phyloP scores from a whole-genome alignment of 2,797 vertebrate genomes.

The Enteromius fasciolatus region DNA sequence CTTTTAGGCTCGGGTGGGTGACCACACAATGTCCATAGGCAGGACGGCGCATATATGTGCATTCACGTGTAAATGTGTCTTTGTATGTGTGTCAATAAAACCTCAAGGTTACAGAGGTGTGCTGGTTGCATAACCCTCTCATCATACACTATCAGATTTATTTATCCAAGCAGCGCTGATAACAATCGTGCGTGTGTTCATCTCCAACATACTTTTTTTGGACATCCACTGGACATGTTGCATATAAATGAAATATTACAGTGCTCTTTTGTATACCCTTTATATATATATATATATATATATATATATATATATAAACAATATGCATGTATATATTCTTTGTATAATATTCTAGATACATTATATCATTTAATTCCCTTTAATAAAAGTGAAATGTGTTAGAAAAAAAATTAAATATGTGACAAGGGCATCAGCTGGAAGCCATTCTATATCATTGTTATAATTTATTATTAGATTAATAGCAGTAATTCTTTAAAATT shows the following conservation, averaged over 20 bases:
- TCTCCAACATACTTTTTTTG: constrained; percentile 76
- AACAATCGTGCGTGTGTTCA: constrained; percentile 75
- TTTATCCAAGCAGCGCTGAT: constrained; percentile 78
- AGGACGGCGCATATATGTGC: constrained; percentile 45
- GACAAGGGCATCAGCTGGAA: constrained; percentile 97
- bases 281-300: constrained; percentile 51
- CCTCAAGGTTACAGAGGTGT: constrained; percentile 69
- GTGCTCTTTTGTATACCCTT: constrained; percentile 80
- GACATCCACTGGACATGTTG: constrained; percentile 91
- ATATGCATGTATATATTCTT: constrained; percentile 77
- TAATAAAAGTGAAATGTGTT: constrained; percentile 88
- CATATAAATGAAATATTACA: constrained; percentile 90
- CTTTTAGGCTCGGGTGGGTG: constrained; percentile 39
- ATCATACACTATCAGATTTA: constrained; percentile 75
- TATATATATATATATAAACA: background rate
- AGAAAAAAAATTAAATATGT: constrained; percentile 92
- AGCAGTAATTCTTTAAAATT: constrained; percentile 85
- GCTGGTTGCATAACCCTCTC: constrained; percentile 80
- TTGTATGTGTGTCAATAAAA: constrained; percentile 60
- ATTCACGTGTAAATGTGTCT: constrained; percentile 40
- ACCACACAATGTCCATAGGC: constrained; percentile 46
- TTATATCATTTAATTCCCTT: constrained; percentile 82
- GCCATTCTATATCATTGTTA: constrained; percentile 92
- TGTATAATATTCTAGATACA: constrained; percentile 76
- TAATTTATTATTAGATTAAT: constrained; percentile 82